phyloP scores from a whole-genome alignment of 2,888 invertebrate genomes.

The Yponomeuta sedellus region DNA sequence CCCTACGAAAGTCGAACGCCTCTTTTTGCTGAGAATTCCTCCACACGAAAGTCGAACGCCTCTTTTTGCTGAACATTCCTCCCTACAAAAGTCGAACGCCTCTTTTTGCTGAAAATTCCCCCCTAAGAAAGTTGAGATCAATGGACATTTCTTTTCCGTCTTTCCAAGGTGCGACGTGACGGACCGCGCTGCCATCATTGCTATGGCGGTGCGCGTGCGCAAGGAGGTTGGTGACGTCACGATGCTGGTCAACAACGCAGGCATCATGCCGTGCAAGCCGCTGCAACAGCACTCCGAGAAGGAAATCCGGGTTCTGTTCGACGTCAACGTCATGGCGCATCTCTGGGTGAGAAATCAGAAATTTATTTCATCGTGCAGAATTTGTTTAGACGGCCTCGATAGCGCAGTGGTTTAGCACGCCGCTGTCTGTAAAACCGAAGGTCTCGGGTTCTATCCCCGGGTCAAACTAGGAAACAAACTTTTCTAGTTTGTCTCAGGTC shows the following conservation, averaged over 20 bases:
- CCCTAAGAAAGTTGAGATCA: background rate
- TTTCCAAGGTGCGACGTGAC: slow-evolving; percentile 83
- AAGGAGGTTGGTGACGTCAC: slow-evolving; percentile 85
- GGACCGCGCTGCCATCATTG: slow-evolving; percentile 79
- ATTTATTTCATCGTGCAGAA: too few species aligned
- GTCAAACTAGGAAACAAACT: too few species aligned
- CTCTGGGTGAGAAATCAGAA: slow-evolving; percentile 84
- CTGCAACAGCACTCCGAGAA: slow-evolving; percentile 79
- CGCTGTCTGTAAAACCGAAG: too few species aligned
- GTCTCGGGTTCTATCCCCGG: too few species aligned
- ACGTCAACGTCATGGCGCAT: slow-evolving; percentile 85
- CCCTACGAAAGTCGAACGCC: too few species aligned
- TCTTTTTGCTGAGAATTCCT: too few species aligned
- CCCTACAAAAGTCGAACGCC: background rate
- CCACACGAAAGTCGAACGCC: too few species aligned
- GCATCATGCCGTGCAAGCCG: slow-evolving; percentile 87
- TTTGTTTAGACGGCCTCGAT: too few species aligned
- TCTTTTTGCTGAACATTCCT: too few species aligned
- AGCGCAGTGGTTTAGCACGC: too few species aligned
- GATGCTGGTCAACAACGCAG: slow-evolving; percentile 90
- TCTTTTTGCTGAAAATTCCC: background rate
- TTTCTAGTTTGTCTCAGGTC: too few species aligned
- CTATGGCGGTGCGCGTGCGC: slow-evolving; percentile 78
- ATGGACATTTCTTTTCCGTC: background rate
- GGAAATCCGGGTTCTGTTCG: slow-evolving; percentile 81